Base-by-base conservation (phyloP, 1,140 invertebrate genomes). In the Plectrocnemia conspersa region DNA sequence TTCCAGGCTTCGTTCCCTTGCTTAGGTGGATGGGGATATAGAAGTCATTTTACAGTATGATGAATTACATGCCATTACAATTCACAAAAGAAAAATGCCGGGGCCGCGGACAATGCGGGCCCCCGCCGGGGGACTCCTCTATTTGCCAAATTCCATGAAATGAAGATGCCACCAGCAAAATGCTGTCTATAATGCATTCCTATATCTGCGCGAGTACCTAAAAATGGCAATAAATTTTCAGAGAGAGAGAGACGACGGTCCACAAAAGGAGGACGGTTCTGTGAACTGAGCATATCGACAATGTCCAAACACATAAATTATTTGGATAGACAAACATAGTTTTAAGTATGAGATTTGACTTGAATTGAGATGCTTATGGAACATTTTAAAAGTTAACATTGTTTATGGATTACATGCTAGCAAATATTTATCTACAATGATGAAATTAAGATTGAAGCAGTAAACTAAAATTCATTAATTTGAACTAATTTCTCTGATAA, bases 131-230 rank as follows among this genome's bases (percentile, higher is more conserved):
- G 27, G 35, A 29, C 54, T 47, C 38, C 22, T 18, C 27, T 54
- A 54, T 54, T 54, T 46, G 58, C 41, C 53, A 53, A 56, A 60
- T 60, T 60, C 58, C 58, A 49, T 60, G 58, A 60, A 60, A 60
- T 60, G 58, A 60, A 60, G 58, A 60, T 56, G 38, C 58, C 58
- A 60, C 58, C 58, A 56, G 32, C 52, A 54, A 54, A 54, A 41
- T 46, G 44, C 40, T 18, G 23, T 23, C 5, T 23, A 9, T 10
- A 23, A 22, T 44, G 13, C 29, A 40, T 52, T 45, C 35, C 16
- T n/a, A 36, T 22, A 24, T 44, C 41, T 10, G 6, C 41, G 13
- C 6, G 15, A 19, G 27, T 47, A 19, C 24, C 21, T 7, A 7
- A 7, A 7, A 10, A 7, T 9, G 4, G 35, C 18, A 38, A 38